Base-by-base conservation (phyloP, 1,140 invertebrate species). In the Penaeus indicus region DNA sequence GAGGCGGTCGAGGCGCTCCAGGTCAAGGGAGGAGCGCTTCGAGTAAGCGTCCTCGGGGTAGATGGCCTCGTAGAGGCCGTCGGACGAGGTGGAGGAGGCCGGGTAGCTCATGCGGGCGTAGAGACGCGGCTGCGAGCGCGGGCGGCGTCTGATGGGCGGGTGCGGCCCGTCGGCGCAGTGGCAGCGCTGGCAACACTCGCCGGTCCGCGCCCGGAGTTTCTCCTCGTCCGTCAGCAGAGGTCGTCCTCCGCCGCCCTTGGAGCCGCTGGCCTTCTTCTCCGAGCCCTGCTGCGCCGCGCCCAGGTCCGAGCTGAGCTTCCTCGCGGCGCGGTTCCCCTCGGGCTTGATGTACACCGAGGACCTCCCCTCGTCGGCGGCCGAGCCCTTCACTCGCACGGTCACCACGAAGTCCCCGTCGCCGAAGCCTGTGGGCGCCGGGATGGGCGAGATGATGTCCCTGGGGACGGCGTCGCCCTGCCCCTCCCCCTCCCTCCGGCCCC, bases 361-460 rank as follows among this genome's bases (percentile, higher is more conserved):
- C 81, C 89, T 79, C 32, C 83, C 67, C 79, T 84, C 61, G 63
- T 84, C 77, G 63, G 80, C 25, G 83, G 75, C 72, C 47, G 64
- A 62, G n/a, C 88, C 90, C 60, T 86, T 72, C 38, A 91, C 89
- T 42, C 89, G 86, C 27, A 91, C 84, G 60, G 90, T 91, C 69
- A 91, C 90, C 18, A 91, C 89, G 67, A 90, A 91, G 61, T 91
- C 88, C 25, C 89, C 86, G 67, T 91, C 88, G 61, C 90, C 88
- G 78, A 90, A 91, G 38, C 90, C 88, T 25, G 88, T 88, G 18
- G 90, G 90, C 47, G 90, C 90, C 3, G 90, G 90, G 42, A 91
- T 91, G 80, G 88, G 90, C 67, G 90, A 91, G 22, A 89, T 42
- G 22, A 86, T 87, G 67, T 89, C 83, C 42, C 88, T 69, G 61